Evolutionary conservation across 2,113 vertebrate species (phyloP).

Genomic region (Ursus arctos): DNA sequence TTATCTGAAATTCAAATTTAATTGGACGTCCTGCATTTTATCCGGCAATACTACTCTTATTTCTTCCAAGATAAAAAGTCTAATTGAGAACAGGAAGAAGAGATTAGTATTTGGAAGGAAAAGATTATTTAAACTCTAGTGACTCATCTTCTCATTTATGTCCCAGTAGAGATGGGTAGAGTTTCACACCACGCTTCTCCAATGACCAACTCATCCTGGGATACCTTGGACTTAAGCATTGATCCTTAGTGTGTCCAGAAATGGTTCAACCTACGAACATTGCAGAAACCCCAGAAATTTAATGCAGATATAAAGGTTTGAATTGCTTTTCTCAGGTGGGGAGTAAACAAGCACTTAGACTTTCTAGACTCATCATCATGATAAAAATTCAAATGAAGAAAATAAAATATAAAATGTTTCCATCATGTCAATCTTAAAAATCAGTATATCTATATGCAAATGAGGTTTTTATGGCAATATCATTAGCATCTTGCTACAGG

Average conservation of each 20-base stretch:
- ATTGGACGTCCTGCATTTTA: neutral
- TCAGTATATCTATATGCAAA: neutral
- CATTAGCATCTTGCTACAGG: neutral
- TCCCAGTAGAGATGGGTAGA: neutral
- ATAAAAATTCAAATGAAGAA: slow-evolving; percentile 35
- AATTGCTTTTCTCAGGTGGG: neutral
- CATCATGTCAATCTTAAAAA: slow-evolving; percentile 12
- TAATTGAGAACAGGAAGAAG: neutral
- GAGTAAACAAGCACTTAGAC: neutral
- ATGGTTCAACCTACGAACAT: neutral
- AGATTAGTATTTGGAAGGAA: neutral
- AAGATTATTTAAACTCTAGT: neutral
- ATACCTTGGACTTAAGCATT: neutral
- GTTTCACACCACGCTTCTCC: neutral
- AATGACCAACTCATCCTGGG: neutral
- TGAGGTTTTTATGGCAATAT: neutral
- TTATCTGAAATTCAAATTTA: slow-evolving; percentile 52
- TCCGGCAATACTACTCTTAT: neutral
- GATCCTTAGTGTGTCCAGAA: neutral
- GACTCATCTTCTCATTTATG: neutral
- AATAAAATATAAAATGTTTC: slow-evolving; percentile 39
- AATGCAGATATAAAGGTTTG: neutral
- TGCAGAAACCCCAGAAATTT: neutral
- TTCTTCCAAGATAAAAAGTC: neutral
- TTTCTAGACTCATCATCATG: neutral